Base-by-base conservation (phyloP, 2,113 vertebrate genomes). In the Alethe castanea region DNA sequence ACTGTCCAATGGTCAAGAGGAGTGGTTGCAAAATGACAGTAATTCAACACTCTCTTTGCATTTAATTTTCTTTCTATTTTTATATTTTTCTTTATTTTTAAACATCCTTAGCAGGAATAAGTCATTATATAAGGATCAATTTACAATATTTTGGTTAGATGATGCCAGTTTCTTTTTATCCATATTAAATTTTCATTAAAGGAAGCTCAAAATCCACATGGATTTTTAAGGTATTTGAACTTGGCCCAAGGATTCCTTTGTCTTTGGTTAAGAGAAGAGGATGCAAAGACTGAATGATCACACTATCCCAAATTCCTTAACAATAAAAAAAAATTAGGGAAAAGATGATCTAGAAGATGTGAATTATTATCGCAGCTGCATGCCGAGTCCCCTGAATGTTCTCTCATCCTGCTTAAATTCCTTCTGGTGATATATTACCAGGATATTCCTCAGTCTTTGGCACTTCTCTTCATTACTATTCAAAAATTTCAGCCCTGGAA, bases 291-390 rank as follows among this genome's bases (percentile, higher is more conserved):
- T 70, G 50, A 60, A 85, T 28, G 33, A 66, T 12, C 6, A 38
- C 24, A 33, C 23, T 50, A 40, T 28, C 4, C 12, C 18, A 22
- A 50, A 19, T 29, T 82, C 25, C 33, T 26, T 25, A 29, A 24
- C 28, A 61, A 40, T 17, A 73, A 62, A 87, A 40, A 8, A 45
- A 77, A 81, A 60, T 23, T 8, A 19, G 6, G 40, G 28, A 60
- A 13, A 5, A 1, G 0, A 22, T 52, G 17, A 33, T 50, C 14
- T 35, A 60, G 28, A 54, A 45, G 14, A 81, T 25, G 5, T 56
- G 19, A 91, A 74, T n/a, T 54, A 66, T 40, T 65, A 45, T 35
- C 61, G 84, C 44, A 53, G 50, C 13, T 61, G 19, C 9, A 61
- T 11, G 3, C 45, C 60, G 13, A 65, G 35, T 60, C 14, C 18